Base-by-base conservation (phyloP, 92 coral and sea anemone genomes). In the Virgularia gustaviana region DNA sequence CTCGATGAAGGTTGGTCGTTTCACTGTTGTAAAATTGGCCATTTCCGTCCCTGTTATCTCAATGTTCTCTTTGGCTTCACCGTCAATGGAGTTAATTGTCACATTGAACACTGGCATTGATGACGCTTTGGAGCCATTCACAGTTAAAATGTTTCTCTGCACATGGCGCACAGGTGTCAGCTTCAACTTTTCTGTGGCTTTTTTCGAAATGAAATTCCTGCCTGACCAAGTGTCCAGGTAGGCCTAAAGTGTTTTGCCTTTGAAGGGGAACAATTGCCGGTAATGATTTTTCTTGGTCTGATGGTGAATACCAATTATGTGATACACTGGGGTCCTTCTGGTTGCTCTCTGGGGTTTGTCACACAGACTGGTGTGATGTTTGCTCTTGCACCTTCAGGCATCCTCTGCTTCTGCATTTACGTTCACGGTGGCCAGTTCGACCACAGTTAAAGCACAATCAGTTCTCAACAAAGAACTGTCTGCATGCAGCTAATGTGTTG, bases 141-240 rank as follows among this genome's bases (percentile, higher is more conserved):
- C 56, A 15, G 90, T 86, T 27, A 82, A 81, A 53, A 86, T 79
- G 38, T 84, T 27, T 38, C 78, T 63, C 15, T 43, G 13, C 66
- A 79, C 78, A 43, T 84, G 82, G 31, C 76, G 77, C 20, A 36
- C 57, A 28, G 84, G 87, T 13, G 70, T 51, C 39, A 78, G 38
- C 12, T 55, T 67, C 45, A 82, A 64, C 49, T 34, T 78, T n/a
- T 61, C 59, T 7, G 32, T 66, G 18, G 85, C 87, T 19, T 74
- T 79, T 13, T 37, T 33, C 8, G 87, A 81, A 11, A 81, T 73
- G 36, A 81, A 86, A 63, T 82, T 82, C 36, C 84, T 77, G 29
- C 90, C 83, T 19, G 83, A 81, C 58, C 87, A 84, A 3, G 84
- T 86, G 59, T 83, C 80, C 54, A 83, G 57, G 31, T 77, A 78